Base-by-base conservation (phyloP, 2,888 invertebrate species). In the Tetragnatha montana region DNA sequence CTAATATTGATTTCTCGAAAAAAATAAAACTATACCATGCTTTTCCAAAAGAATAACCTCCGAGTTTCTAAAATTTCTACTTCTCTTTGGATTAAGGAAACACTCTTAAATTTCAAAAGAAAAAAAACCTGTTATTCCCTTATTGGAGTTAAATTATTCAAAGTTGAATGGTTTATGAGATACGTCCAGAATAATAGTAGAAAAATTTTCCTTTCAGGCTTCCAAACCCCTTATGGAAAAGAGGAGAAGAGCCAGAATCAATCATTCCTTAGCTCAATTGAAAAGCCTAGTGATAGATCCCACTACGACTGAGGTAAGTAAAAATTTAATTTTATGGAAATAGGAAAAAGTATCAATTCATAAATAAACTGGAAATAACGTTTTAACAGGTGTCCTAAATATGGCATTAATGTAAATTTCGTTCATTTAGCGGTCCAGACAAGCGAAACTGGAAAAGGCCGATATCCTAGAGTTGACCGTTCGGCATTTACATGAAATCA, bases 161-260 rank as follows among this genome's bases (percentile, higher is more conserved):
- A n/a, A n/a, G n/a, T n/a, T n/a, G n/a, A n/a, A n/a, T 35, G 35
- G 35, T 35, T n/a, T 35, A 35, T 35, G 35, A 4, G 35, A 35
- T 35, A 4, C 1, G 35, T 35, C 35, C 35, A 35, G 35, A 35
- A 35, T 35, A 2, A 35, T 4, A 35, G 35, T 35, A 35, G 35
- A 35, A 35, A n/a, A 35, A 35, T 35, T 35, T 35, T 35, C 35
- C 1, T 88, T 82, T 19, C 80, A 91, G 91, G 91, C 94, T 79
- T 93, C 94, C 21, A 95, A 95, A 92, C 95, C 95, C 0, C 92
- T 95, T 80, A 95, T 95, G 94, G 95, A 95, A 92, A 95, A 94
- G 91, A 94, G 94, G 91, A 93, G 95, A 3, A 93, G 95, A 10
- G 94, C 94, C 0, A 93, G 95, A 91, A 95, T 95, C 91, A 95